Evolutionary conservation across 2,797 vertebrate genomes (phyloP).

Genomic region (Manis pentadactyla): DNA sequence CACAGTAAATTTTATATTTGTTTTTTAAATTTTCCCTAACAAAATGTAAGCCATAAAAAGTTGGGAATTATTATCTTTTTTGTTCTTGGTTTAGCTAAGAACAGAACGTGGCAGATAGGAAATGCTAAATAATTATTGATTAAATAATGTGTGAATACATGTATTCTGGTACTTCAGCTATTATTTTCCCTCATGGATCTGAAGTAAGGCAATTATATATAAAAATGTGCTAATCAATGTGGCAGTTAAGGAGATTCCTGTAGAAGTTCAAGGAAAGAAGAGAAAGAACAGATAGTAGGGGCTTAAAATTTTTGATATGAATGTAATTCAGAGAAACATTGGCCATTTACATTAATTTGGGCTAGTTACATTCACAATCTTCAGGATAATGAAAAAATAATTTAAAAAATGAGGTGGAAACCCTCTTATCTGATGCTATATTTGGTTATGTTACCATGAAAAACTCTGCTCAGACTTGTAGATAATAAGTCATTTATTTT

Average conservation of each 20-base stretch:
- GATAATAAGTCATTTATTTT: neutral
- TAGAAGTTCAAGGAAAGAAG: neutral
- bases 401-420: neutral
- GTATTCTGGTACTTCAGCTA: neutral
- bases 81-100: slow-evolving; percentile 34
- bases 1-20: neutral
- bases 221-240: neutral
- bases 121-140: slow-evolving; percentile 12
- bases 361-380: neutral
- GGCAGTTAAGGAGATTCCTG: neutral
- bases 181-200: neutral
- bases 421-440: neutral
- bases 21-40: neutral
- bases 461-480: neutral
- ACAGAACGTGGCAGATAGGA: neutral
- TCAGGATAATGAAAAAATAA: neutral
- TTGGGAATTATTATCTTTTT: neutral
- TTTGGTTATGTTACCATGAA: neutral
- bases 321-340: slow-evolving; percentile 33
- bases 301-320: neutral
- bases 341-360: slow-evolving; percentile 10
- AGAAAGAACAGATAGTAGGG: neutral
- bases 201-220: neutral
- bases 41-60: neutral
- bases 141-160: neutral